A percentile compares a stretch with the other conserved stretches of the same genome.
Evolutionary conservation across 2,113 vertebrate species (phyloP).

Genomic region (Pholis gunnellus): DNA sequence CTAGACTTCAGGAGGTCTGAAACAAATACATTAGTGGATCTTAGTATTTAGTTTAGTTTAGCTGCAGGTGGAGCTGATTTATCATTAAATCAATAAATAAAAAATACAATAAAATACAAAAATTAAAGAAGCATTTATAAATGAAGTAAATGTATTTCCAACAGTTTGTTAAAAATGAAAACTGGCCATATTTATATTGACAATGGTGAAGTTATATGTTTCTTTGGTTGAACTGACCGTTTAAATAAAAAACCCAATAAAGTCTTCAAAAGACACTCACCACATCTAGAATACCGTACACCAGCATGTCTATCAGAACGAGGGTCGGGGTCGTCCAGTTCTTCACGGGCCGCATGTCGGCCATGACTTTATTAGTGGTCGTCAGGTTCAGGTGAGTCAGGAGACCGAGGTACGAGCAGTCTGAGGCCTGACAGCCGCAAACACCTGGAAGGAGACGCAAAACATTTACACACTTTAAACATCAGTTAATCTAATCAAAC

Average conservation of each 20-base stretch:
- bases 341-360: constrained; percentile 77
- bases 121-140: not conserved
- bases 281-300: constrained; percentile 81
- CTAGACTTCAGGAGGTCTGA: too few relatives aligned
- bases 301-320: constrained; percentile 67
- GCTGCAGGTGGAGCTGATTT: not conserved
- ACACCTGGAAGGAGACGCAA: not conserved
- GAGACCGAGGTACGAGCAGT: constrained; percentile 81
- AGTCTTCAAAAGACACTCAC: constrained; percentile 35
- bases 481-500: too few relatives aligned
- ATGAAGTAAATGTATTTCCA: too few relatives aligned
- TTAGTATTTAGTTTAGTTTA: not conserved
- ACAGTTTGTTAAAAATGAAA: too few relatives aligned
- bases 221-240: not conserved
- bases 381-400: constrained; percentile 78
- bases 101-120: not conserved
- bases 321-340: constrained; percentile 59
- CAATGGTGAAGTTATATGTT: too few relatives aligned
- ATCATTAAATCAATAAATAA: not conserved
- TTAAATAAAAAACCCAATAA: not conserved
- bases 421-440: constrained; percentile 23
- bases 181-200: too few relatives aligned
- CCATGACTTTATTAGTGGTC: constrained; percentile 37
- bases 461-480: not conserved
- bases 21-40: too few relatives aligned